Conservation (phyloP, 2,113 vertebrate genomes). For the Argyrosomus japonicus region DNA sequence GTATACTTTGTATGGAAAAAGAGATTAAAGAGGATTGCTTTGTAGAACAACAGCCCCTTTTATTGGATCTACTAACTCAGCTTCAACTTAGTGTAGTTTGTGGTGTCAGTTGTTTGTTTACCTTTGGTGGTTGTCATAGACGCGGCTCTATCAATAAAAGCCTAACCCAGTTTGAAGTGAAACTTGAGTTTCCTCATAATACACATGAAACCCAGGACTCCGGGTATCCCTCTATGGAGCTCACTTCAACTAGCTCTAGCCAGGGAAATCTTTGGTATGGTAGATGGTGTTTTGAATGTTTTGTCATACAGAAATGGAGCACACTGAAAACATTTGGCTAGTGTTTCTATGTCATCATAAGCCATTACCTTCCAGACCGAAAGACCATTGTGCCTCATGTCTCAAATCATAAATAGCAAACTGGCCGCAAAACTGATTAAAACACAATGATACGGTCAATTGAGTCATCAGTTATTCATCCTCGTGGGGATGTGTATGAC, state of each 20-base stretch:
- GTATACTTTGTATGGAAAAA: conserved; percentile 47
- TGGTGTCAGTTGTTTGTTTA: conserved; percentile 52
- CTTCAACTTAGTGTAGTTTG: conserved; percentile 15
- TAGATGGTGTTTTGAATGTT: conserved; percentile 31
- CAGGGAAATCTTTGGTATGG: background rate
- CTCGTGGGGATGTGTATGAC: conserved; percentile 12
- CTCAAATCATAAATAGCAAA: conserved; percentile 27
- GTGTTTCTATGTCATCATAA: conserved; percentile 14
- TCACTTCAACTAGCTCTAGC: conserved; percentile 1
- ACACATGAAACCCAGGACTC: conserved; percentile 34
- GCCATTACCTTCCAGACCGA: background rate
- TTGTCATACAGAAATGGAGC: conserved; percentile 10
- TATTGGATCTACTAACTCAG: conserved; percentile 38
- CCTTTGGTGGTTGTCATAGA: conserved; percentile 55
- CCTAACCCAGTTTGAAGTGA: conserved; percentile 57
- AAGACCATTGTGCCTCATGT: conserved; percentile 1
- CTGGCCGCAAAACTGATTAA: conserved; percentile 51
- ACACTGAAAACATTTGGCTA: background rate
- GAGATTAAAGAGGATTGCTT: conserved; percentile 56
- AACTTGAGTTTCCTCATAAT: conserved; percentile 50
- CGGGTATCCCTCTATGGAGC: conserved; percentile 6
- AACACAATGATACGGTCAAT: conserved; percentile 57
- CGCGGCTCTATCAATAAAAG: conserved; percentile 59
- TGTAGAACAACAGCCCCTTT: conserved; percentile 38
- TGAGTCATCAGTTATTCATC: conserved; percentile 25